Conservation (phyloP, 2,797 vertebrate genomes). For the Euphonia xanthogaster region DNA sequence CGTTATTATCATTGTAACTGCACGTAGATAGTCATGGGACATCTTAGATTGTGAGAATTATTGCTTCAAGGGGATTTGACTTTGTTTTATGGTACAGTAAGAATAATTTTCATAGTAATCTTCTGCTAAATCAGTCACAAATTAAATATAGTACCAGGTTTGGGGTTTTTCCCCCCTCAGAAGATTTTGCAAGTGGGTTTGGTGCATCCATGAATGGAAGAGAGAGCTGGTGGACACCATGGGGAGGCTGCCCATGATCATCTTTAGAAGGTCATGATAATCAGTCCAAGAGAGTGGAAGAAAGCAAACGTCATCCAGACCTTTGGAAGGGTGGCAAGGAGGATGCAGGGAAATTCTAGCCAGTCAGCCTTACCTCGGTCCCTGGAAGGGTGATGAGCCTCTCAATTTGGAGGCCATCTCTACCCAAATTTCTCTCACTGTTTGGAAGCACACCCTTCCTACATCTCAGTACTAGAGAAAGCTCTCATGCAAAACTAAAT, state of each 20-base stretch:
- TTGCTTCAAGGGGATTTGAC: neutral
- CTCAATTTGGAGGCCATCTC: neutral
- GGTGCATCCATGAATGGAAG: neutral
- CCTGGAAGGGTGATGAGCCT: neutral
- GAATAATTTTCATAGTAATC: neutral
- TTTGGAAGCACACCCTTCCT: neutral
- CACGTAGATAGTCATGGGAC: rapidly evolving
- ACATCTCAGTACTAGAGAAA: neutral
- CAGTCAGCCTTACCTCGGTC: neutral
- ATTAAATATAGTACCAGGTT: neutral
- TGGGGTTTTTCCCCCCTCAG: rapidly evolving
- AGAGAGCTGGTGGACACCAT: neutral
- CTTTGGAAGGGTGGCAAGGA: neutral
- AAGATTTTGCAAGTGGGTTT: slow-evolving; percentile 35
- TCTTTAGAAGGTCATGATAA: neutral
- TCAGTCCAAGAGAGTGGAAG: neutral
- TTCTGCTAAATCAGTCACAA: slow-evolving; percentile 1
- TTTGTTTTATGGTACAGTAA: neutral
- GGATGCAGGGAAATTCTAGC: neutral
- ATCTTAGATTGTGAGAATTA: neutral
- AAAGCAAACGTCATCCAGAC: neutral
- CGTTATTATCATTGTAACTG: neutral
- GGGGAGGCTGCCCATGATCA: neutral
- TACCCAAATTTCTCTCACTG: neutral
- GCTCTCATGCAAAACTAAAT: neutral